Evolutionary conservation across 2,797 vertebrate species (phyloP), one percentile per base, ranked within the genome.

Genomic region (Distichodus sexfasciatus): DNA sequence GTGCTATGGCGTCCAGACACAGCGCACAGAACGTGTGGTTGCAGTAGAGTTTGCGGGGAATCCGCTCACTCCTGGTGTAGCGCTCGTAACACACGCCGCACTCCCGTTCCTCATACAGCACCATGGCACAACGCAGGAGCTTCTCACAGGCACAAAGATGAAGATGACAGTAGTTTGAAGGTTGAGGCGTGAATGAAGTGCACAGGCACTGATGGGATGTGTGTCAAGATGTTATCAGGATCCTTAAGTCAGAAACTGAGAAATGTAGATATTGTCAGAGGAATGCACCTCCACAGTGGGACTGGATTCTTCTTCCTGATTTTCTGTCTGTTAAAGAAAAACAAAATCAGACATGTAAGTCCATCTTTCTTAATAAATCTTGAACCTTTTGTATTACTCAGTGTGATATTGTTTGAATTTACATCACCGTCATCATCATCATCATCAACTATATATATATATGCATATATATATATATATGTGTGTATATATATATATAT

Each of bases 41-140:
- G 82, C 91, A 93, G 87, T 90, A 88, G 9, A 93, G 88, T 69
- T 87, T 19, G 12, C 90, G 78, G 3, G 91, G 91, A 71, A 91
- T 54, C 24, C 87, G 71, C 31, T 89, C 84, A 51, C 19, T 62
- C 41, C 90, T 82, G 0, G 83, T 83, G 85, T 83, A 93, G 5
- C 77, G 66, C 54, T 72, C 33, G 29, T 86, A 82, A 77, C 91
- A 92, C 23, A 93, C 85, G n/a, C 86, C 81, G 54, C 91, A 92
- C 47, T 93, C 89, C 0, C 69, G 73, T 2, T 91, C 88, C 61
- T 88, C 86, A 19, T 80, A 86, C 60, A 87, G 69, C 21, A 88
- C 90, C 91, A 90, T 92, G 46, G 46, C 36, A 0, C 26, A 26
- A 5, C 10, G 19, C 19, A 41, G 41, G 7, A 44, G 41, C 12